Percentiles rank a stretch among this genome's conserved stretches.
phyloP scores from a whole-genome alignment of 2,113 vertebrate genomes.

The Trinectes maculatus region DNA sequence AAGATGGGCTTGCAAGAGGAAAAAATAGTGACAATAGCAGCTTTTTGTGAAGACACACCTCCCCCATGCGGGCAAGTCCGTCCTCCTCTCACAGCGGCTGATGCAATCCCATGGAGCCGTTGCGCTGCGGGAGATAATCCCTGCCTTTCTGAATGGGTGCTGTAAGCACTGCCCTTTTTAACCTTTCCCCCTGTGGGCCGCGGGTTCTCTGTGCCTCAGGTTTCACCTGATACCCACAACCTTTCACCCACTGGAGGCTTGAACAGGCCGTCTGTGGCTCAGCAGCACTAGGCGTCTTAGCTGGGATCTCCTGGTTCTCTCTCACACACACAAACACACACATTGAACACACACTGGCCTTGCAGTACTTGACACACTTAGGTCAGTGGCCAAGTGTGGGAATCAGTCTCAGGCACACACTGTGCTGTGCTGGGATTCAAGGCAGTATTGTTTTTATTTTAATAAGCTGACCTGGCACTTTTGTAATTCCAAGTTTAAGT shows the following conservation, averaged over 20 bases:
- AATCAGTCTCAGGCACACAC: conserved; percentile 16
- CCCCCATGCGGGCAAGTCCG: neutral
- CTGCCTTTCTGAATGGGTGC: conserved; percentile 42
- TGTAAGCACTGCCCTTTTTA: conserved; percentile 21
- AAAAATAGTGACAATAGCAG: conserved; percentile 17
- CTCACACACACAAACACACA: conserved; percentile 19
- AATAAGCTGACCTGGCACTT: no score
- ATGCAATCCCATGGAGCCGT: conserved; percentile 74
- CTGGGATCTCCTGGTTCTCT: conserved; percentile 35
- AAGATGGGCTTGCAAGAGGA: neutral
- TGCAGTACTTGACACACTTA: conserved; percentile 53
- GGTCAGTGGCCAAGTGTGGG: conserved; percentile 44
- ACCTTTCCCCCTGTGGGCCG: conserved; percentile 30
- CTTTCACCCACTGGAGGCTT: conserved; percentile 72
- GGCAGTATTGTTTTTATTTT: no score
- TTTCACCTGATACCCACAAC: conserved; percentile 67
- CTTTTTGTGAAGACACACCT: conserved; percentile 5
- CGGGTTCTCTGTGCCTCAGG: conserved; percentile 9
- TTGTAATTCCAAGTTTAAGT: no score
- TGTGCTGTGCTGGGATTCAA: neutral
- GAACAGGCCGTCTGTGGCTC: conserved; percentile 35
- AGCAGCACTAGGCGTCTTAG: conserved; percentile 47
- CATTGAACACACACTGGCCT: conserved; percentile 3
- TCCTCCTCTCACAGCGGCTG: conserved; percentile 66
- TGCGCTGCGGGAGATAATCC: conserved; percentile 73